These are phyloP conservation scores for Aporrectodea caliginosa DNA, from an alignment of 1,140 invertebrate genomes.

Conservation along the genomic window DNA sequence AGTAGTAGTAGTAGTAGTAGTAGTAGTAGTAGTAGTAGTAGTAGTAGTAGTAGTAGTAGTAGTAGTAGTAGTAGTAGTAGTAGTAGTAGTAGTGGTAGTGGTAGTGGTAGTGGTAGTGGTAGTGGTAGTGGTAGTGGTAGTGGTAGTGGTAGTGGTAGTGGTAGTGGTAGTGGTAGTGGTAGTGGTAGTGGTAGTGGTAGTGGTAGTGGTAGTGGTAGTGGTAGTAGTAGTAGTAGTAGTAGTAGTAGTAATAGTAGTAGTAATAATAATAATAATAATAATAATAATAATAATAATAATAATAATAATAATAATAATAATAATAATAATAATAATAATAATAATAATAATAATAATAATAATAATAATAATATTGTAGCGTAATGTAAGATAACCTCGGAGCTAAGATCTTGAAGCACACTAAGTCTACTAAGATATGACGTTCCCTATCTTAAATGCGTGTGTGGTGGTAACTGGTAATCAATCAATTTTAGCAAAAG, in stretches of 20 bases:
- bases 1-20: slow-evolving; percentile 2
- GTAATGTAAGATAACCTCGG: too few species aligned
- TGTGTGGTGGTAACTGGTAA: too few species aligned
- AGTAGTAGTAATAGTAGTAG: background rate
- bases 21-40: slow-evolving; percentile 3
- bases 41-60: slow-evolving; percentile 2
- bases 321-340: too few species aligned
- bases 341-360: too few species aligned
- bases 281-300: background rate
- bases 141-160: background rate
- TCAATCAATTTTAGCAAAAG: too few species aligned
- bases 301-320: background rate
- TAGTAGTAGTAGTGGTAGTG: background rate
- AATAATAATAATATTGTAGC: too few species aligned
- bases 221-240: background rate
- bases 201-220: background rate
- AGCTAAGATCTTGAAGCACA: too few species aligned
- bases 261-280: background rate
- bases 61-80: slow-evolving; percentile 2
- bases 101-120: background rate
- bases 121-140: background rate
- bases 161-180: background rate
- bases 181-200: background rate
- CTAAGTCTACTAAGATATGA: too few species aligned
- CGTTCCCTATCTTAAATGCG: too few species aligned